Evolutionary conservation across 64 coral and sea anemone genomes (phyloP).

Genomic region (Dendrophyllia cribrosa): DNA sequence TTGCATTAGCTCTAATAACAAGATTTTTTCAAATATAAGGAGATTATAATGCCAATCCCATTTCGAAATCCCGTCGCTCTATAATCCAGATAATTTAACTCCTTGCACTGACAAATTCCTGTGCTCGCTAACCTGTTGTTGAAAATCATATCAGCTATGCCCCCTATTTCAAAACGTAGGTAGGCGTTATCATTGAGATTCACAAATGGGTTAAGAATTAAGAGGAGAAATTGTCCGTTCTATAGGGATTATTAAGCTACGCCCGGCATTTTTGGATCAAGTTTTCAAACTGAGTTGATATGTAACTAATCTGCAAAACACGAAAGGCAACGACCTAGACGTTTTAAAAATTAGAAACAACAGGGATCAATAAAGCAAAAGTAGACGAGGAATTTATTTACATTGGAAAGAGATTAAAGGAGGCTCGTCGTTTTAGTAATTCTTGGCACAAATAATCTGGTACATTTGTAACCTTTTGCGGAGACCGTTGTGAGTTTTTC

Average conservation of each 20-base stretch:
- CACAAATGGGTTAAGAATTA: no score
- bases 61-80: conserved; percentile 15
- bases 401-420: neutral
- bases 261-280: neutral
- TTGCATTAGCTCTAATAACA: conserved; percentile 30
- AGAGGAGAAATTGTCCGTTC: no score
- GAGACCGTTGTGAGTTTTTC: neutral
- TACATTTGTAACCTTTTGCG: conserved; percentile 15
- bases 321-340: neutral
- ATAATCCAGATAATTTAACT: conserved; percentile 40
- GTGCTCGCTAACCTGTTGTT: neutral
- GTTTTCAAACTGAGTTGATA: neutral
- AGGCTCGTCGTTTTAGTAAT: neutral
- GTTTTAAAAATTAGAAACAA: neutral
- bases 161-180: neutral
- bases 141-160: neutral
- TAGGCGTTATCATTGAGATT: no score
- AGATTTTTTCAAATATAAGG: conserved; percentile 18
- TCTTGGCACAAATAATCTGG: neutral
- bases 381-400: neutral
- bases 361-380: neutral
- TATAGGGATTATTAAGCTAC: neutral
- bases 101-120: neutral
- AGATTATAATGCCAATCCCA: conserved; percentile 26
- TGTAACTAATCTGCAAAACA: neutral